Percentiles rank a stretch among this genome's conserved stretches.
phyloP scores from a whole-genome alignment of 1,140 invertebrate species.

The Lepidurus arcticus region DNA sequence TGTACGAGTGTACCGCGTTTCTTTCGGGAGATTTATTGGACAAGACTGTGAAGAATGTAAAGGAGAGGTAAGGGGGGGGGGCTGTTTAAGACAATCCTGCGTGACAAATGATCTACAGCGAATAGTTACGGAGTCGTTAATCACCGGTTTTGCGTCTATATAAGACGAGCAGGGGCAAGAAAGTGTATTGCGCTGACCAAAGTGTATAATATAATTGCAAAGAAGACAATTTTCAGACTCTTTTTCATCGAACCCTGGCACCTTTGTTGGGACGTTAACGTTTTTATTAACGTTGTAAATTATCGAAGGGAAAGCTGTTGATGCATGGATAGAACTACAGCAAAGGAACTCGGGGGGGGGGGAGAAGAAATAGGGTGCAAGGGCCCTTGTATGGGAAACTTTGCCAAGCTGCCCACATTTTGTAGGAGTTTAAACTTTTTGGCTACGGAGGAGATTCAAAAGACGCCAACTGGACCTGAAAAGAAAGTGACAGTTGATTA shows the following conservation, averaged over 20 bases:
- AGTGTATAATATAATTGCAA: neutral
- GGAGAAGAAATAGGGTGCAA: neutral
- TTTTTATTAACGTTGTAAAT: constrained; percentile 6
- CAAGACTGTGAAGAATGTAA: no score
- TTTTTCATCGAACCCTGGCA: neutral
- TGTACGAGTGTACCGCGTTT: no score
- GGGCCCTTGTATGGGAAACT: neutral
- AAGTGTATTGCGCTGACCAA: neutral
- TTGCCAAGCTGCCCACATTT: neutral
- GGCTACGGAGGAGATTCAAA: neutral
- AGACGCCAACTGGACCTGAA: neutral
- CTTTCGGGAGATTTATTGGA: no score
- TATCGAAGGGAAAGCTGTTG: neutral
- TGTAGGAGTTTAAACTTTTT: neutral
- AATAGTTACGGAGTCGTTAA: neutral
- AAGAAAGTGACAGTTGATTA: constrained; percentile 19
- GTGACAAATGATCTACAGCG: neutral
- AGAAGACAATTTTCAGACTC: neutral
- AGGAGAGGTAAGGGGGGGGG: neutral
- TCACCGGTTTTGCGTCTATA: neutral
- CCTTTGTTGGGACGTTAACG: neutral
- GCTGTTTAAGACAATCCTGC: neutral
- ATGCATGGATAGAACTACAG: neutral
- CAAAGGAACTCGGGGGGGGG: neutral
- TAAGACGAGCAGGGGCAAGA: neutral